Percentiles rank a stretch among this genome's conserved stretches.
Evolutionary conservation across 2,797 vertebrate species (phyloP).

Genomic region (Gambelia wislizenii): DNA sequence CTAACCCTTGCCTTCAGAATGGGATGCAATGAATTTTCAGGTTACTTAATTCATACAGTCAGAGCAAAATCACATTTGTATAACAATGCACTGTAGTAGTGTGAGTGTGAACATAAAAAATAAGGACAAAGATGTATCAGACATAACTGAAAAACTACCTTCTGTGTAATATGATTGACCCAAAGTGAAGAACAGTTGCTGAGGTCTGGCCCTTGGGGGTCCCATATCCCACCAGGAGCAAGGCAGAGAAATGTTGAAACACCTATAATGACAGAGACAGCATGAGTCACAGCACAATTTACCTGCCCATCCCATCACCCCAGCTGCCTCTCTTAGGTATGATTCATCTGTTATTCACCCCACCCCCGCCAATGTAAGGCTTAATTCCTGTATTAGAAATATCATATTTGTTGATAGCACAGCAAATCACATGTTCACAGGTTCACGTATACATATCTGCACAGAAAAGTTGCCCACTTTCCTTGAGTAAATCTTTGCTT

Average conservation of each 20-base stretch:
- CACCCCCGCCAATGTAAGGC: neutral
- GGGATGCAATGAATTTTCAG: neutral
- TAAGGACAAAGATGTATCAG: fast-evolving
- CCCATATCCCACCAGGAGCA: slow-evolving; percentile 92
- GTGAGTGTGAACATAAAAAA: neutral
- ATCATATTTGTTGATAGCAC: too few species aligned
- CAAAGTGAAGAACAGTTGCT: slow-evolving; percentile 99
- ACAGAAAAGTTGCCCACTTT: neutral
- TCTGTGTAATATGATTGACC: slow-evolving; percentile 96
- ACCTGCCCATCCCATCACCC: too few species aligned
- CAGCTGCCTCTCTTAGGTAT: neutral
- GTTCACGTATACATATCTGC: neutral
- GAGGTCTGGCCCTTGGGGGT: slow-evolving; percentile 93
- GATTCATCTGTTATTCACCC: neutral
- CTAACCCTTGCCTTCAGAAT: neutral
- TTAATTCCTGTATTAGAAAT: neutral
- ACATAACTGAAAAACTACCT: slow-evolving; percentile 80
- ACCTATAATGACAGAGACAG: slow-evolving; percentile 80
- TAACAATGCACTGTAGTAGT: neutral
- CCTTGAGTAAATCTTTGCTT: neutral
- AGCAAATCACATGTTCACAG: neutral
- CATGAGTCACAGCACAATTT: neutral
- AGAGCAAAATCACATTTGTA: neutral
- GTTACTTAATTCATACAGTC: neutral
- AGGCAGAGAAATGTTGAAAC: slow-evolving; percentile 89